Base-by-base conservation (phyloP, 2,888 invertebrate genomes). In the Drosophila koepferae region DNA sequence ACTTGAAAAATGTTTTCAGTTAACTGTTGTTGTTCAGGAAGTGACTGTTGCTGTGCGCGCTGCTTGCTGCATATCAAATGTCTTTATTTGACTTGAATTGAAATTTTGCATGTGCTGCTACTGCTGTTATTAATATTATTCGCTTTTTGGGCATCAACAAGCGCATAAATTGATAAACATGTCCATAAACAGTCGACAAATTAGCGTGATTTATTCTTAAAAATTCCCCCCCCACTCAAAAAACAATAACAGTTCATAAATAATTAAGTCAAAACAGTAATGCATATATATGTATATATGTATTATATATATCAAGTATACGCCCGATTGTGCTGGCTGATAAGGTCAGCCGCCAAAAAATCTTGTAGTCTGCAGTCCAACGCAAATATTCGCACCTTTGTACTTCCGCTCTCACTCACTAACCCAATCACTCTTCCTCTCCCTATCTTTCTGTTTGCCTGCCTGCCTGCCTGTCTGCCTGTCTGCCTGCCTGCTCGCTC, bases 161-260 rank as follows among this genome's bases (percentile, higher is more conserved):
- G 72, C 78, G 74, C 56, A 88, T 84, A 86, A 83, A 84, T 68
- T 78, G 65, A 80, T 85, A 80, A 74, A 64, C 63, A 63, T 76
- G 58, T 18, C 69, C 71, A 78, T 88, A 82, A 86, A 85, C 46
- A 58, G 49, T 46, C 43, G 31, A 28, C 9, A 74, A 88, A 88
- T 86, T 77, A 76, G 59, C 70, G 68, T 60, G 79, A 77, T 82
- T 82, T 88, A 86, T 88, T 80, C 86, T 78, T 76, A 49, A 68
- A 70, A 63, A 41, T n/a, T 54, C 41, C 49, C 64, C 23, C 4
- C 31, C 12, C 2, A 2, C 16, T 12, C 12, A 43, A 49, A 31
- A 38, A 40, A 40, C 6, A 49, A 28, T 9, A 55, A 28, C 40
- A 55, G 40, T 16, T 34, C 20, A 48, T 31, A 41, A 48, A 12